These are phyloP conservation scores for Berghia stephanieae DNA, from an alignment of 1,140 invertebrate species.

Conservation along the genomic window DNA sequence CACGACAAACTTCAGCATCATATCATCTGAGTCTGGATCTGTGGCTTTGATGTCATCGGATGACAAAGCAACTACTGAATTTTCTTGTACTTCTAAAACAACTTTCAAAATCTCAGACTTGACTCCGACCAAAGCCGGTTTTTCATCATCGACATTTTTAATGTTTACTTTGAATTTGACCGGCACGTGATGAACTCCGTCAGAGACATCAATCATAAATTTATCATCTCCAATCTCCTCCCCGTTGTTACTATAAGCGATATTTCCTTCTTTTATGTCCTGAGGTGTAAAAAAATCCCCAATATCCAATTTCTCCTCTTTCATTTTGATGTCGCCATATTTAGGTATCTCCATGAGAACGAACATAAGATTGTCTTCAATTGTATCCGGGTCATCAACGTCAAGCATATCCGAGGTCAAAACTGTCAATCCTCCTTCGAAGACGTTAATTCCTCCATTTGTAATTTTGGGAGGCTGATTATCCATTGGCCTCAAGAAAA, in stretches of 20 bases:
- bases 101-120: constrained; percentile 49
- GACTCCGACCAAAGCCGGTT: constrained; percentile 48
- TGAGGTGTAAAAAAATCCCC: constrained; percentile 58
- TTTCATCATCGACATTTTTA: constrained; percentile 62
- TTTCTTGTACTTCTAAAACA: constrained; percentile 57
- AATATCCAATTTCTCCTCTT: constrained; percentile 39
- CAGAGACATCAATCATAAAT: constrained; percentile 64
- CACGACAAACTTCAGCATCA: constrained; percentile 58
- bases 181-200: constrained; percentile 65
- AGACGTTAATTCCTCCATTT: constrained; percentile 57
- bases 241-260: constrained; percentile 62
- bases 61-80: constrained; percentile 42
- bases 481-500: constrained; percentile 63
- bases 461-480: constrained; percentile 64
- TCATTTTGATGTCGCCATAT: constrained; percentile 31
- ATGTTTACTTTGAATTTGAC: constrained; percentile 57
- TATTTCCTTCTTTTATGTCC: constrained; percentile 55
- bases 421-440: constrained; percentile 58
- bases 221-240: constrained; percentile 58
- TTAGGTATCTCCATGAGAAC: constrained; percentile 49
- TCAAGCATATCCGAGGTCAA: constrained; percentile 60
- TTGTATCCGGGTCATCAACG: constrained; percentile 63
- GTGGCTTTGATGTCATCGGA: constrained; percentile 56
- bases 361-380: constrained; percentile 53
- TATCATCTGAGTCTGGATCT: constrained; percentile 61